Evolutionary conservation across 2,797 vertebrate species (phyloP).

Genomic region (Masticophis lateralis): DNA sequence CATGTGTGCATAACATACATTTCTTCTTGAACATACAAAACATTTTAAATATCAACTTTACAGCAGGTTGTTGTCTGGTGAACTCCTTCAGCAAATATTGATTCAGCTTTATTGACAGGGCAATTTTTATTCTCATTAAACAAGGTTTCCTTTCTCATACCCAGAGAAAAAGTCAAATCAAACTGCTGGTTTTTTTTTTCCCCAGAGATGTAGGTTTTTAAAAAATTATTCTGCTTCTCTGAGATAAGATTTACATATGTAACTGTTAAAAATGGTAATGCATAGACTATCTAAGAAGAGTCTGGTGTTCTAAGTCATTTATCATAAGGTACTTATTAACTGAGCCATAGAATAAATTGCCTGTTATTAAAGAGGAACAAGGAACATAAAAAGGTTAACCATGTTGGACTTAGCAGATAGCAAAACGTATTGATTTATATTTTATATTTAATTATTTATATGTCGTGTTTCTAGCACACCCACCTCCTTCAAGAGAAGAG

Average conservation of each 20-base stretch:
- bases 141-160: background rate
- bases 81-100: background rate
- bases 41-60: background rate
- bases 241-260: background rate
- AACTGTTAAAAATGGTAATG: background rate
- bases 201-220: background rate
- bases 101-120: background rate
- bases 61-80: background rate
- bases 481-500: too few relatives aligned
- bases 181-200: too few relatives aligned
- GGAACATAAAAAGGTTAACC: background rate
- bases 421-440: conserved; percentile 1
- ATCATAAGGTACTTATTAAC: conserved; percentile 3
- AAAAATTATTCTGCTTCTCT: background rate
- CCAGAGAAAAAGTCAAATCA: background rate
- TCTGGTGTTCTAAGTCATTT: background rate
- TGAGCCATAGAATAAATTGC: background rate
- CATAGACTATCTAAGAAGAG: too few relatives aligned
- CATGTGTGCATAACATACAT: background rate
- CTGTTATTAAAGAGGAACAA: background rate
- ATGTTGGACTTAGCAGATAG: background rate
- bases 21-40: background rate
- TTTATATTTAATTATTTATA: too few relatives aligned
- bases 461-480: too few relatives aligned
- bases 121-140: background rate